Evolutionary conservation across 2,888 invertebrate species (phyloP).

Genomic region (Agrochola litura): DNA sequence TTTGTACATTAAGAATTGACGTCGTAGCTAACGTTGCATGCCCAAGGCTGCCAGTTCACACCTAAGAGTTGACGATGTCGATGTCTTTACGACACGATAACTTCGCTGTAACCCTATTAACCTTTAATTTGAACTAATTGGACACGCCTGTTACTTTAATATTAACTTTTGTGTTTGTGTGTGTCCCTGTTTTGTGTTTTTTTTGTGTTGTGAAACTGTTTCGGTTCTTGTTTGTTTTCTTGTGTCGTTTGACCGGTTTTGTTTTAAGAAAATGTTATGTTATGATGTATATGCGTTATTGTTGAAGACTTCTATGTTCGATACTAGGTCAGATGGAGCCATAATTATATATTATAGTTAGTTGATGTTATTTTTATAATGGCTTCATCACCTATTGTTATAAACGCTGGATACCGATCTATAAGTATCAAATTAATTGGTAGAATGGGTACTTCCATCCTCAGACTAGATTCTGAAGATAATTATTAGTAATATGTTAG

Average conservation of each 20-base stretch:
- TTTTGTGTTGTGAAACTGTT: not conserved
- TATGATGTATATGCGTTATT: not conserved
- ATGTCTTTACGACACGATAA: conserved; percentile 55
- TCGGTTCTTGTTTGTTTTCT: not conserved
- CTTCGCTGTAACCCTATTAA: conserved; percentile 56
- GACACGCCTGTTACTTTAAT: conserved; percentile 41
- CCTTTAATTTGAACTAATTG: conserved; percentile 62
- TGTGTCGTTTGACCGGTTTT: conserved; percentile 19
- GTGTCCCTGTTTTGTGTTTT: conserved; percentile 1
- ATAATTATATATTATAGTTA: too few species aligned
- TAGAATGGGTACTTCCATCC: not conserved
- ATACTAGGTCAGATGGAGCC: too few species aligned
- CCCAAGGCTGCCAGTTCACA: conserved; percentile 57
- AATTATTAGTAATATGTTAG: too few species aligned
- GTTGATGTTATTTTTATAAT: too few species aligned
- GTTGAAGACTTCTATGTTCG: not conserved
- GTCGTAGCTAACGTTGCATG: conserved; percentile 49
- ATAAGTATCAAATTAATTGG: too few species aligned
- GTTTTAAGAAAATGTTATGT: not conserved
- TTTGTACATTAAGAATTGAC: conserved; percentile 51
- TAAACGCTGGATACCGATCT: too few species aligned
- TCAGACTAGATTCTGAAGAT: too few species aligned
- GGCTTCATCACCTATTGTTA: too few species aligned
- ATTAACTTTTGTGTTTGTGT: conserved; percentile 26
- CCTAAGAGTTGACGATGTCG: conserved; percentile 21